These are phyloP conservation scores for Epinephelus coioides DNA, from an alignment of 2,797 vertebrate species.

Conservation along the genomic window DNA sequence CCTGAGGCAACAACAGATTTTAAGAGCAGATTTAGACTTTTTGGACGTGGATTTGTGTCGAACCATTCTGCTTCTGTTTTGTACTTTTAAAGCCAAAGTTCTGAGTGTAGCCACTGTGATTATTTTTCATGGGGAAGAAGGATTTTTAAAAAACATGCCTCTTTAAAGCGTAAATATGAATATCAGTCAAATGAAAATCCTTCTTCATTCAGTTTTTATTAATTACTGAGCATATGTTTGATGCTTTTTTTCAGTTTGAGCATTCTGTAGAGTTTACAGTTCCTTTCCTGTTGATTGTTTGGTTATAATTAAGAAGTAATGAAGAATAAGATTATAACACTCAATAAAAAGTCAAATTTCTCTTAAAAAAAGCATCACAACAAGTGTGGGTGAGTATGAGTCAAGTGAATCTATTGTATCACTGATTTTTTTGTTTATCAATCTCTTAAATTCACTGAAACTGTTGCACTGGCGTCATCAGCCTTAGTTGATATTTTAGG, in stretches of 20 bases:
- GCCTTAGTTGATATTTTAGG: background rate
- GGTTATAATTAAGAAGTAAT: background rate
- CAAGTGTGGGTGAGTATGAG: slow-evolving; percentile 16
- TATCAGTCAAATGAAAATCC: background rate
- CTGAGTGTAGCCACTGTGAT: background rate
- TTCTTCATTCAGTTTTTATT: background rate
- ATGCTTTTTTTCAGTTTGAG: background rate
- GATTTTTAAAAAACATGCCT: background rate
- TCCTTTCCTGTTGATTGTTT: background rate
- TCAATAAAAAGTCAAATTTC: background rate
- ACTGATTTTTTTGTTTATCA: background rate
- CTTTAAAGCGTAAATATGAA: background rate
- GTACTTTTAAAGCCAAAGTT: background rate
- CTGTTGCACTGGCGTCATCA: slow-evolving; percentile 1
- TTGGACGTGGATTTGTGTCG: background rate
- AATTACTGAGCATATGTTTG: background rate
- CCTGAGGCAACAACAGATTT: background rate
- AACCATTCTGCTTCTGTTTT: background rate
- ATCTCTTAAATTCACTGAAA: background rate
- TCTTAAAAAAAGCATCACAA: slow-evolving; percentile 3
- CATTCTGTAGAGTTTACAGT: background rate
- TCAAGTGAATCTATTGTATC: slow-evolving; percentile 1
- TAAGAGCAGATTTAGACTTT: background rate
- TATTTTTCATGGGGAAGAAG: background rate
- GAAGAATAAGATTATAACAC: background rate